These are phyloP conservation scores for Crambe crambe DNA, from an alignment of 37 sponge, comb jelly and placozoan species.

Conservation along the genomic window DNA sequence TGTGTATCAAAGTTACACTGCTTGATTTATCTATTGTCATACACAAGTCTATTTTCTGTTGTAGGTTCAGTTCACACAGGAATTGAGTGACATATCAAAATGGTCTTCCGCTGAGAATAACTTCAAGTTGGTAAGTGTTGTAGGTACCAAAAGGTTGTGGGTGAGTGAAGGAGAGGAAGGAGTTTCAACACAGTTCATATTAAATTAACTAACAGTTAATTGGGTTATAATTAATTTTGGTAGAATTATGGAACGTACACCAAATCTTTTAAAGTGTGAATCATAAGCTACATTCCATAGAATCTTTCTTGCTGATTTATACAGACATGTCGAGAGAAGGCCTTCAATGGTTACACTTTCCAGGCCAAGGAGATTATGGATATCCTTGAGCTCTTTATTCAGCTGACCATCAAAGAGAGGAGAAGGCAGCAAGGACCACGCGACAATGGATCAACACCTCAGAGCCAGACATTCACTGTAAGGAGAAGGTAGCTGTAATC, in stretches of 20 bases:
- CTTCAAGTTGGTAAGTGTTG: constrained; percentile 45
- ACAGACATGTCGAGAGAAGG: constrained; percentile 35
- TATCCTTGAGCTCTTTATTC: constrained; percentile 35
- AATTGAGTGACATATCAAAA: constrained; percentile 39
- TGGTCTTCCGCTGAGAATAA: constrained; percentile 32
- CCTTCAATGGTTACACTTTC: constrained; percentile 38
- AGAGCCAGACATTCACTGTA: neutral
- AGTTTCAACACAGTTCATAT: too few relatives aligned
- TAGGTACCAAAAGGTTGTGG: too few relatives aligned
- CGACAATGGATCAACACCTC: neutral
- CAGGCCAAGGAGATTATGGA: constrained; percentile 61
- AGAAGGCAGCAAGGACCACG: constrained; percentile 2
- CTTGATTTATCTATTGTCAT: neutral
- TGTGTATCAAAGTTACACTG: too few relatives aligned
- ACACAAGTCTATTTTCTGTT: neutral
- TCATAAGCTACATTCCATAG: too few relatives aligned
- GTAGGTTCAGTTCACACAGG: constrained; percentile 33
- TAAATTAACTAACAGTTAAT: neutral
- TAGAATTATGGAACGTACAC: neutral
- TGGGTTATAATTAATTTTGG: neutral
- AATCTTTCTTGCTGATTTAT: neutral
- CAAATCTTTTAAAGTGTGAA: too few relatives aligned
- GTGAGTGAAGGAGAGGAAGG: too few relatives aligned
- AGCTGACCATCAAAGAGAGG: constrained; percentile 7
- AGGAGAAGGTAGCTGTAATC: too few relatives aligned